Evolutionary conservation across 1,140 invertebrate genomes (phyloP).

Genomic region (Aphis gossypii): DNA sequence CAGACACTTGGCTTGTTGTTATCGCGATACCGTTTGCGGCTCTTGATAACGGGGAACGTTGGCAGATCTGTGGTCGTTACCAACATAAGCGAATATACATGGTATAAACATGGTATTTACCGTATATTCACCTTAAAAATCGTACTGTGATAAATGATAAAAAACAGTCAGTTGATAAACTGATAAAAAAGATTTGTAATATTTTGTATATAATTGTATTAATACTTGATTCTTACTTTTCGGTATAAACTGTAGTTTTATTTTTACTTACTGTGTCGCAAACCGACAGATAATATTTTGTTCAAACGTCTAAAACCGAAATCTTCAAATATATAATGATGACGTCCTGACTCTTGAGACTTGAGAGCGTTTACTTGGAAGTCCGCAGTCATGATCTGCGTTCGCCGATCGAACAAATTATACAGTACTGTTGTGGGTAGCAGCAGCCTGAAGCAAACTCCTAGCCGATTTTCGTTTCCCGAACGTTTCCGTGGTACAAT

Average conservation of each 20-base stretch:
- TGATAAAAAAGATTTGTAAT: too few species aligned
- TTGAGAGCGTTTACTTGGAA: neutral
- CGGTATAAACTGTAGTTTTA: too few species aligned
- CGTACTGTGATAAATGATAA: too few species aligned
- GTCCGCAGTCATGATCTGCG: neutral
- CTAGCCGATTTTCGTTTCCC: constrained; percentile 41
- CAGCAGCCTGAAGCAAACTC: neutral
- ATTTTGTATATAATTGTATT: too few species aligned
- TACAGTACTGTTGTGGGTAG: neutral
- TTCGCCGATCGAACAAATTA: neutral
- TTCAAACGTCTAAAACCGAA: neutral
- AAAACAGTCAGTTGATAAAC: too few species aligned
- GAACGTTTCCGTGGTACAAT: constrained; percentile 68
- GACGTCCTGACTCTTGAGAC: neutral
- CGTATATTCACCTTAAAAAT: too few species aligned
- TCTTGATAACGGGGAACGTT: neutral
- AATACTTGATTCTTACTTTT: too few species aligned
- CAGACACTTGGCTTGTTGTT: neutral
- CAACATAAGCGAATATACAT: neutral
- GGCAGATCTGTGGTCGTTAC: neutral
- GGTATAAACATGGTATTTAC: too few species aligned
- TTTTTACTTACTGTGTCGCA: too few species aligned
- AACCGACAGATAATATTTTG: neutral
- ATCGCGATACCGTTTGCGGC: neutral
- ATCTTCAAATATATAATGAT: neutral